Percentiles rank a stretch among this genome's conserved stretches.
phyloP scores from a whole-genome alignment of 2,888 invertebrate species.

The Cepaea hortensis region DNA sequence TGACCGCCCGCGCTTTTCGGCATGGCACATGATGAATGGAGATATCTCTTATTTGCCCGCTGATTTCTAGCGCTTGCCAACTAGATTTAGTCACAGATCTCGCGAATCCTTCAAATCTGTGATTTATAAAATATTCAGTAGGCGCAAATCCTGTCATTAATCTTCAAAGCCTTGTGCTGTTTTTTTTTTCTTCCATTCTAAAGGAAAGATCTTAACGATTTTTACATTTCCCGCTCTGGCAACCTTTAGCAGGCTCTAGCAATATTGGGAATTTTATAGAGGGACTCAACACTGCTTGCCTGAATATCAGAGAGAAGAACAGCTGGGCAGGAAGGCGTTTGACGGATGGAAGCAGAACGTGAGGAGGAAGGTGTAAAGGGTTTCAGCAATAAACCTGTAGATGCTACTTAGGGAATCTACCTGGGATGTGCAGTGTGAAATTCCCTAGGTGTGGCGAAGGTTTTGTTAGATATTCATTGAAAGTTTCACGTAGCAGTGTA shows the following conservation, averaged over 20 bases:
- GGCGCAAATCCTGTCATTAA: constrained; percentile 24
- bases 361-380: neutral
- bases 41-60: no score
- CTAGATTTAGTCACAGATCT: neutral
- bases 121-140: constrained; percentile 32
- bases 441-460: neutral
- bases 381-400: neutral
- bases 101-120: neutral
- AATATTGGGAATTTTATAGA: neutral
- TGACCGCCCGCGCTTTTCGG: no score
- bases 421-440: neutral
- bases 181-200: neutral
- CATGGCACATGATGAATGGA: no score
- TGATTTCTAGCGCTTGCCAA: no score
- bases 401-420: neutral
- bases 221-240: constrained; percentile 13
- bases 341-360: neutral
- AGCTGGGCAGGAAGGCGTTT: no score
- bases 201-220: constrained; percentile 8
- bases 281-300: neutral
- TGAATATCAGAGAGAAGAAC: neutral
- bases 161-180: neutral
- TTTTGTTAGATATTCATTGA: no score
- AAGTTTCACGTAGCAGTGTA: no score
- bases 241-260: neutral